A percentile compares a stretch with the other conserved stretches of the same genome.
Evolutionary conservation across 2,113 vertebrate genomes (phyloP).

Genomic region (Pelodiscus sinensis): DNA sequence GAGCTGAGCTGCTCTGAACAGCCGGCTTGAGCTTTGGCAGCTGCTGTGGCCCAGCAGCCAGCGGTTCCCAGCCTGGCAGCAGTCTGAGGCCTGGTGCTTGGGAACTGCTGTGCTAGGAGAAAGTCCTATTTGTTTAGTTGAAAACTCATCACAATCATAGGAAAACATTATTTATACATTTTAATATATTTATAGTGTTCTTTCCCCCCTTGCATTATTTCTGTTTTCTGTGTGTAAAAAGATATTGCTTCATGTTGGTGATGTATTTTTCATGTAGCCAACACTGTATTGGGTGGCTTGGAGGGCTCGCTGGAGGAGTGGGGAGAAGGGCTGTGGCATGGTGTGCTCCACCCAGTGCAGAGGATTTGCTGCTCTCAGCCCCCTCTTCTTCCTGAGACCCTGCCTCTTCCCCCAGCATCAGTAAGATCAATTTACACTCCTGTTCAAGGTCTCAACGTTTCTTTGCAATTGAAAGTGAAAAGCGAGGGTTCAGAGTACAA

Average conservation of each 20-base stretch:
- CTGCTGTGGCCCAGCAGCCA: too few relatives aligned
- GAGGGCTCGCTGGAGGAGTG: too few relatives aligned
- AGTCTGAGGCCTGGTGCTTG: too few relatives aligned
- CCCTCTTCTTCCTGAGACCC: too few relatives aligned
- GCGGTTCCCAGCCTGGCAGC: too few relatives aligned
- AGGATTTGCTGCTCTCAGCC: too few relatives aligned
- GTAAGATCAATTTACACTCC: neutral
- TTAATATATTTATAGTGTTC: neutral
- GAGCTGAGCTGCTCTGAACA: too few relatives aligned
- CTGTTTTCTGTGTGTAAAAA: neutral
- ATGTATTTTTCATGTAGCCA: constrained; percentile 1
- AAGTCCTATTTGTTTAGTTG: neutral
- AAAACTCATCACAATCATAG: neutral
- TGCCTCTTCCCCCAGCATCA: neutral
- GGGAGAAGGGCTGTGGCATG: too few relatives aligned
- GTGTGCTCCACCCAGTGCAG: too few relatives aligned
- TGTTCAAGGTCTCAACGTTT: neutral
- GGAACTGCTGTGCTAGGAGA: neutral
- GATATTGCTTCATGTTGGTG: neutral
- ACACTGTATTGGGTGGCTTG: neutral
- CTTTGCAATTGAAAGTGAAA: neutral
- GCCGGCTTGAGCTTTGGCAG: too few relatives aligned
- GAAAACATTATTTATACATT: constrained; percentile 20
- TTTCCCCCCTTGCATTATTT: neutral
- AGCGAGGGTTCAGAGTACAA: neutral